Conservation (phyloP, 2,797 vertebrate genomes). For the Okamejei kenojei region DNA sequence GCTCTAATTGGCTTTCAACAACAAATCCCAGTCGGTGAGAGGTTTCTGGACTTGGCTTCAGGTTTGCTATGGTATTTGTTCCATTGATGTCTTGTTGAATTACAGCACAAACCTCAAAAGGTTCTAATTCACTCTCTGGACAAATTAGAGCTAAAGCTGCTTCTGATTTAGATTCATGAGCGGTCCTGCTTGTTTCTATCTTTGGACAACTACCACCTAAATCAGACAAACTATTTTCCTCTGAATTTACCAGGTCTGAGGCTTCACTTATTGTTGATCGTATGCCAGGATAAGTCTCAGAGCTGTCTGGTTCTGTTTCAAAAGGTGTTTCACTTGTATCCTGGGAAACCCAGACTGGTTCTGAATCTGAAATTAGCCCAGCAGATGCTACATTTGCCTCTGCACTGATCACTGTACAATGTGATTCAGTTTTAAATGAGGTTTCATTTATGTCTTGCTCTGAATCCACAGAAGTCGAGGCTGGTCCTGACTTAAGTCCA, state of each 20-base stretch:
- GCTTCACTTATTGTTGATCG: neutral
- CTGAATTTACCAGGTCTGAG: neutral
- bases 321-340: neutral
- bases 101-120: neutral
- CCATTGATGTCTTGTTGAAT: neutral
- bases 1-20: conserved; percentile 8
- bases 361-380: neutral
- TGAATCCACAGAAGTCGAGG: neutral
- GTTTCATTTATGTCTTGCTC: neutral
- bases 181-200: neutral
- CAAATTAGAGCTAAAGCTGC: neutral
- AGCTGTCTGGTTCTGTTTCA: neutral
- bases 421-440: neutral
- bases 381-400: neutral
- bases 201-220: neutral
- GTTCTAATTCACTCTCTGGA: neutral
- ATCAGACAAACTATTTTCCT: neutral
- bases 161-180: neutral
- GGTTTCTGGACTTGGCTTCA: neutral
- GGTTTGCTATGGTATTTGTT: neutral
- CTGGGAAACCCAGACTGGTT: neutral
- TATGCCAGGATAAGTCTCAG: neutral
- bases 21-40: neutral
- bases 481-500: neutral
- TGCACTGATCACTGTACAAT: neutral